Evolutionary conservation across 1,140 invertebrate species (phyloP), one percentile per base, ranked within the genome.

Genomic region (Drosophila nasuta): DNA sequence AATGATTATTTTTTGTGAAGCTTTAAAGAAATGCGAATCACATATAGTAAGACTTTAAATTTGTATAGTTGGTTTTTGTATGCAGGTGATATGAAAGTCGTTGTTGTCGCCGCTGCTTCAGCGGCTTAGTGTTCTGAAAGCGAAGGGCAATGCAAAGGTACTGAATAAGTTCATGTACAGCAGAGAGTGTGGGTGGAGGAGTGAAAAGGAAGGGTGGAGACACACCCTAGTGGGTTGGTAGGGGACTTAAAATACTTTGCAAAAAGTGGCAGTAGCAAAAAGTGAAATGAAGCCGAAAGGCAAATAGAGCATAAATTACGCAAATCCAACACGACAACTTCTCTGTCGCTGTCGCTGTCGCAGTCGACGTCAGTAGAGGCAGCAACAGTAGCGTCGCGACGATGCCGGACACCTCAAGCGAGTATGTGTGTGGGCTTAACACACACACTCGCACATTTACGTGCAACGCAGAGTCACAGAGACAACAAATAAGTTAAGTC

Each of bases 271-370:
- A 72, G 76, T 54, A 68, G 63, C 82, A 88, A 88, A 88, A 88
- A 88, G 81, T 89, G 78, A 88, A 88, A 88, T 88, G 83, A 87
- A 88, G 77, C 83, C 85, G 85, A 88, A 88, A 89, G 79, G 86
- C 87, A 90, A 90, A 90, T 86, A 90, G 86, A 91, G 86, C 81
- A 90, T 91, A 90, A 90, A 90, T 91, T 90, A 90, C 86, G 87
- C 79, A 90, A 90, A 90, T 90, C 86, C 85, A 90, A 86, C 78
- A 85, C 78, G 86, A 90, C 81, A 57, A 86, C 86, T 82, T 82
- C 81, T 56, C 72, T 13, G 60, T n/a, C 43, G 33, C 11, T 52
- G 58, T 54, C 56, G 58, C 11, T 17, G 41, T 35, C 56, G 49
- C 13, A 48, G 59, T 58, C 80, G 63, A 54, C 52, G 28, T 45